Base-by-base conservation (phyloP, 2,888 invertebrate species). In the Latheticus oryzae region DNA sequence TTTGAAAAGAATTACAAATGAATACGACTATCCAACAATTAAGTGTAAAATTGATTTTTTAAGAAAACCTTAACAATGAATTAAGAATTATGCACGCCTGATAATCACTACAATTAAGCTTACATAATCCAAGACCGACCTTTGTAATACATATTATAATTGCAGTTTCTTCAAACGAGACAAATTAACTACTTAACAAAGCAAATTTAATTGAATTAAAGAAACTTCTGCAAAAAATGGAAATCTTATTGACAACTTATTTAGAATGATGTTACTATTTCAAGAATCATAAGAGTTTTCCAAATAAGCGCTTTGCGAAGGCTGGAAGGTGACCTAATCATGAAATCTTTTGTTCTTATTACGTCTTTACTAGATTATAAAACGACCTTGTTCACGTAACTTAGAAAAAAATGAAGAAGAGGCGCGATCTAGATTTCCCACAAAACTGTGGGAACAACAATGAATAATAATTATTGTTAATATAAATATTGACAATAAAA, bases 371-470 rank as follows among this genome's bases (percentile, higher is more conserved):
- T 47, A 16, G 33, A 5, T 47, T 47, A 35, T 43, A 43, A 43
- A 43, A 43, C 47, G 47, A 47, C 47, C 47, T 47, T 45, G 45
- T 32, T 45, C 30, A 45, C 30, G 30, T 45, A 45, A 45, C 16
- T 4, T n/a, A 19, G 28, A 42, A 42, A 45, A 16, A 45, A 15
- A 4, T 40, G 42, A 11, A 45, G 45, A 45, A 19, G 30, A 15
- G 26, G 28, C 26, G 1, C 11, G 26, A 3, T 15, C 15, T 26
- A 15, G n/a, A 26, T 21, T 45, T 45, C 45, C 21, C 45, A 32
- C 45, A 45, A n/a, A n/a, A 45, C 32, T 45, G 21, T 45, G 40
- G 15, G 16, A 17, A 42, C 8, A 28, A 35, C 8, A 7, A 17
- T 35, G 32, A 33, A 33, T 33, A 33, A 33, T 13, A 33, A 9